Conservation (phyloP, 1,140 invertebrate species). For the Tachypleus tridentatus region DNA sequence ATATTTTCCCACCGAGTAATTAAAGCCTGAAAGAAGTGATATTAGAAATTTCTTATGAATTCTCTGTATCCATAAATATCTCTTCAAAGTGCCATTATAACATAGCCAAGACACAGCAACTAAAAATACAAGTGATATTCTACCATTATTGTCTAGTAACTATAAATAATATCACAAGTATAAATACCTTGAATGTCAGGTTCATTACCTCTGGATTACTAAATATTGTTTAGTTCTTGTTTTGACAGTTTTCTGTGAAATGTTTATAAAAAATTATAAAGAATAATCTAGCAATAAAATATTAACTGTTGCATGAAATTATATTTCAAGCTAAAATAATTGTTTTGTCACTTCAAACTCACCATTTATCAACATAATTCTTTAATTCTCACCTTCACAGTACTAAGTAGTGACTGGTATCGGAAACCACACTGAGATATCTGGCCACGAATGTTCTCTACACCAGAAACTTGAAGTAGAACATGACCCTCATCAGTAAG, state of each 20-base stretch:
- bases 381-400: conserved; percentile 30
- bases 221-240: no score
- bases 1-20: conserved; percentile 10
- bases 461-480: conserved; percentile 65
- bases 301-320: no score
- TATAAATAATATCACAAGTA: no score
- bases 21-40: conserved; percentile 2
- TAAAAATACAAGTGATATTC: no score
- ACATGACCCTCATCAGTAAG: conserved; percentile 83
- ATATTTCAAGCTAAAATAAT: no score
- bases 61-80: background rate
- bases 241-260: no score
- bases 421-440: conserved; percentile 73
- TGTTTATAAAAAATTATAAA: no score
- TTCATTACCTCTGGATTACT: no score
- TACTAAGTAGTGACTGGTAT: conserved; percentile 59
- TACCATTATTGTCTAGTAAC: no score
- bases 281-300: no score
- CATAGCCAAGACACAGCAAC: background rate
- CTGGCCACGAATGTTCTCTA: conserved; percentile 72
- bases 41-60: background rate
- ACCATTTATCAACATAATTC: background rate
- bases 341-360: background rate
- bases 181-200: no score
- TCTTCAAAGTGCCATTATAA: background rate